These are phyloP conservation scores for Meliscaeva auricollis DNA, from an alignment of 2,888 invertebrate species.

Conservation along the genomic window DNA sequence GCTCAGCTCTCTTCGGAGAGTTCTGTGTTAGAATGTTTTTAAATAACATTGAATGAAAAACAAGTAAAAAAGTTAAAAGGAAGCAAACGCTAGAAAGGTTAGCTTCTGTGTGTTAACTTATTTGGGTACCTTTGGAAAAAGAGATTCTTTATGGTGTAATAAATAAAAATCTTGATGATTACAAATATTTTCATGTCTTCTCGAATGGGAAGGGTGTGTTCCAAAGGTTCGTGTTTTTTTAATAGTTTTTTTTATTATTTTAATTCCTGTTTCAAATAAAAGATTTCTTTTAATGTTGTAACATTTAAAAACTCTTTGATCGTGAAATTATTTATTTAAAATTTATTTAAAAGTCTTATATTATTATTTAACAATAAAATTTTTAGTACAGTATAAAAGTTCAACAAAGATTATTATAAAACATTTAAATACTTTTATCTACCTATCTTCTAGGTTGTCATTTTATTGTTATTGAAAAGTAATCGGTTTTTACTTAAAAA, in stretches of 20 bases:
- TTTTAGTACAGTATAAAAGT: too few relatives aligned
- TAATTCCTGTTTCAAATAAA: neutral
- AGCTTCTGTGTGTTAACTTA: neutral
- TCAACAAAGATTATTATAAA: too few relatives aligned
- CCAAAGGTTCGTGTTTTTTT: conserved; percentile 29
- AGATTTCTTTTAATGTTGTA: conserved; percentile 5
- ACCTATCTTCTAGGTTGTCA: too few relatives aligned
- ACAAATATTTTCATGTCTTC: conserved; percentile 60
- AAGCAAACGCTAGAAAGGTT: conserved; percentile 9
- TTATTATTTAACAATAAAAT: too few relatives aligned
- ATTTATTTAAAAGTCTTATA: neutral
- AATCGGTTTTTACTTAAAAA: too few relatives aligned
- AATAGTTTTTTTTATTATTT: conserved; percentile 32
- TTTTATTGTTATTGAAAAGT: too few relatives aligned
- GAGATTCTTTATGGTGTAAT: conserved; percentile 63
- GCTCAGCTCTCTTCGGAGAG: conserved; percentile 11
- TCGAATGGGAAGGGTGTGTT: neutral
- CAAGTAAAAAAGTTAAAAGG: neutral
- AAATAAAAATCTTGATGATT: conserved; percentile 68
- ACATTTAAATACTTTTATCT: too few relatives aligned
- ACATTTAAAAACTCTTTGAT: neutral
- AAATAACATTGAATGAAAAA: too few relatives aligned
- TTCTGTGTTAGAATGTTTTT: conserved; percentile 20
- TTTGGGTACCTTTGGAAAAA: neutral
- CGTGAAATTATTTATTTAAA: conserved; percentile 4